Evolutionary conservation across 2,113 vertebrate species (phyloP).

Genomic region (Chroicocephalus ridibundus): DNA sequence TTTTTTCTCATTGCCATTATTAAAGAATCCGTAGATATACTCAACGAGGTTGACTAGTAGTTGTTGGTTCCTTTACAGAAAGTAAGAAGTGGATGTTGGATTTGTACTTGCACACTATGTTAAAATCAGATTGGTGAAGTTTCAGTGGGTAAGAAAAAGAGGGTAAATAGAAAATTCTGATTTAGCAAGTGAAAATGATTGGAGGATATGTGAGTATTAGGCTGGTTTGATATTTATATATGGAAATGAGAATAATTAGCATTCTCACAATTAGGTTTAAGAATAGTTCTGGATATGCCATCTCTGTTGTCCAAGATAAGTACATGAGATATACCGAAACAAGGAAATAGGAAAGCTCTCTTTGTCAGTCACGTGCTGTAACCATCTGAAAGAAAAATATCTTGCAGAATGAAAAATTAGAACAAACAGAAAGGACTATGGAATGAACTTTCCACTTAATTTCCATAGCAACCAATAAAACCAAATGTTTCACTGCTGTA

Average conservation of each 20-base stretch:
- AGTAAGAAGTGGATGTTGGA: not conserved
- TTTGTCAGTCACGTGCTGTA: not conserved
- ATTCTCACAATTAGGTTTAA: not conserved
- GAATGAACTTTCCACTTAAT: not conserved
- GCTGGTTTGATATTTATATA: not conserved
- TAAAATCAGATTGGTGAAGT: not conserved
- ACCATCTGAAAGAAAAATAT: not conserved
- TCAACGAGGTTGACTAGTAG: not conserved
- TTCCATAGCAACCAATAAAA: slow-evolving; percentile 1
- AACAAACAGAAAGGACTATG: not conserved
- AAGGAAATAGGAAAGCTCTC: not conserved
- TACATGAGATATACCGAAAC: not conserved
- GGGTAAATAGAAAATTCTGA: not conserved
- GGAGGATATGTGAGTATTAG: not conserved
- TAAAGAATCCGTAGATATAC: not conserved
- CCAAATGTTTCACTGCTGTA: not conserved
- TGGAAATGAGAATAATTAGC: not conserved
- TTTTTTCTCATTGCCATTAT: not conserved
- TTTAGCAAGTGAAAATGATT: not conserved
- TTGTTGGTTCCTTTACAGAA: not conserved
- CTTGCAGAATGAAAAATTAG: not conserved
- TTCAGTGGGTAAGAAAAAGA: not conserved
- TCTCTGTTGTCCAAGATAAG: not conserved
- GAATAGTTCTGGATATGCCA: not conserved
- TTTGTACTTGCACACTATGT: not conserved